Conservation (phyloP, 2,888 invertebrate species). For the Molorchus minor region DNA sequence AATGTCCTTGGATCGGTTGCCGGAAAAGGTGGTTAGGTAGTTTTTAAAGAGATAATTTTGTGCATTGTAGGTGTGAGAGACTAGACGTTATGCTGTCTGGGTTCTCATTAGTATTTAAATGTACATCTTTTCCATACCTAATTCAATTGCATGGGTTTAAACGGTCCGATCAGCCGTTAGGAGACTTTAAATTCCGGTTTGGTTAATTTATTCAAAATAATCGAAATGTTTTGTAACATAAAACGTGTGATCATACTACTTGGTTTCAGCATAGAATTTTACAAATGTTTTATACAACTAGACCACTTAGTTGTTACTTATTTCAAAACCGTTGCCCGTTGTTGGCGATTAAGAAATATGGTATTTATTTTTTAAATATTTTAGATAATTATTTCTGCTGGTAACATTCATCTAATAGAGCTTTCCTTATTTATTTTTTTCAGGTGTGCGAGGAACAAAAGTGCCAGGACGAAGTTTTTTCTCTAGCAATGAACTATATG, state of each 20-base stretch:
- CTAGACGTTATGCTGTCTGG: conserved; percentile 29
- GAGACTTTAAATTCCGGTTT: no score
- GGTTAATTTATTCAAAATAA: no score
- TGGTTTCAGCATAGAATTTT: no score
- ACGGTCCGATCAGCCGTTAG: no score
- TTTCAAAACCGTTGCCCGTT: conserved; percentile 24
- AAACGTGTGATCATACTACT: no score
- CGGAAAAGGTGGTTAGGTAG: conserved; percentile 38
- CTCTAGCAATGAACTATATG: conserved; percentile 90
- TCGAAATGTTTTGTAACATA: no score
- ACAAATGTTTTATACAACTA: conserved; percentile 27
- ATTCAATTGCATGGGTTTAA: no score
- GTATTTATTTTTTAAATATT: no score
- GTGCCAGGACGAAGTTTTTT: conserved; percentile 93
- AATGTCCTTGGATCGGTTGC: conserved; percentile 35
- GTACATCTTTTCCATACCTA: not conserved
- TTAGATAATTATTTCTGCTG: no score
- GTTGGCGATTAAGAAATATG: not conserved
- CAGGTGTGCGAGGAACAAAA: conserved; percentile 95
- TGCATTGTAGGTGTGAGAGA: conserved; percentile 34
- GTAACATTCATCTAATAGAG: no score
- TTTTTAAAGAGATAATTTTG: conserved; percentile 38
- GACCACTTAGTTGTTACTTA: conserved; percentile 19
- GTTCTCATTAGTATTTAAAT: conserved; percentile 23
- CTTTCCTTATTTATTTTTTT: conserved; percentile 46